Evolutionary conservation across 1,140 invertebrate species (phyloP), one percentile per base, ranked within the genome.

Genomic region (Lepidurus packardi): DNA sequence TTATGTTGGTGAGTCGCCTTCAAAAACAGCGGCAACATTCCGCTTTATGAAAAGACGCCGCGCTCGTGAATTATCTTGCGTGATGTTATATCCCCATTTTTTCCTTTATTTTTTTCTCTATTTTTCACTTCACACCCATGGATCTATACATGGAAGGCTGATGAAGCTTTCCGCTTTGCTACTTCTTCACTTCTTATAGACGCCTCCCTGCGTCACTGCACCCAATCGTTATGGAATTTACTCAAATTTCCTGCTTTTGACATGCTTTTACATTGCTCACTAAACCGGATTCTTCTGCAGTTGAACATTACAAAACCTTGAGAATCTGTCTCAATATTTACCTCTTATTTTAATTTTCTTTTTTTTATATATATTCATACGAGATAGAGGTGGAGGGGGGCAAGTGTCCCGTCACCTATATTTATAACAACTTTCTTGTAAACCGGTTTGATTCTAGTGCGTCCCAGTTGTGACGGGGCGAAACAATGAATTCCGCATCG

Each of bases 151-250:
- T 65, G 53, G 53, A 65, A 65, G 8, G 16, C 53, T 65, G 53
- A 65, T 65, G 53, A 65, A 65, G 53, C 4, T 65, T 65, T 65
- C 53, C n/a, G 53, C n/a, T 65, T 65, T 11, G 53, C 13, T 65
- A 65, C 53, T 34, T 34, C 34, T 34, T 34, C 34, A 34, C 53
- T 65, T 65, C 53, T 65, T 65, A 2, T 65, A 21, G 4, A 65
- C 7, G 21, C 53, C 53, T 21, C 53, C 16, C 34, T 34, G 34
- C 53, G 16, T 65, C 16, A 65, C 53, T 65, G 53, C 53, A 13
- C 21, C 21, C 53, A n/a, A 21, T 65, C 53, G 53, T 65, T 65
- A n/a, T n/a, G 16, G 21, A 7, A 13, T 65, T 65, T 65, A n/a
- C 21, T 65, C 53, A 65, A 65, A 21, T 65, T 65, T 21, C n/a